Conservation (phyloP, 2,113 vertebrate genomes). For the Hystrix brachyura region DNA sequence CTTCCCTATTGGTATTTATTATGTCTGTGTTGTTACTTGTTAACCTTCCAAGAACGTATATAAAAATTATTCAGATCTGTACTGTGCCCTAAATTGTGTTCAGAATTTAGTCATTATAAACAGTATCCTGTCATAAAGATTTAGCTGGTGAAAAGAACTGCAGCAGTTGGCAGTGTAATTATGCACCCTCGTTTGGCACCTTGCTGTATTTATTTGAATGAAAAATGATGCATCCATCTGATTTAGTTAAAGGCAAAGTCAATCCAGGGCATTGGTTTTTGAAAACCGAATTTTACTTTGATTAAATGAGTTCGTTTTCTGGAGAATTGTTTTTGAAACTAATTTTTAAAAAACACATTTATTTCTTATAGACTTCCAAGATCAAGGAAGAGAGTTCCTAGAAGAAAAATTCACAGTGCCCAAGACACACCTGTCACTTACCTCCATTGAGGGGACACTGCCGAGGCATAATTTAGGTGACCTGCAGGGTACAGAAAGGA, state of each 20-base stretch:
- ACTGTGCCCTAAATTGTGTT: constrained; percentile 42
- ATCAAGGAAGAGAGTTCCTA: constrained; percentile 28
- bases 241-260: constrained; percentile 66
- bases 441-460: neutral
- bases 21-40: neutral
- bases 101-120: constrained; percentile 48
- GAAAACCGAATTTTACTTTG: constrained; percentile 60
- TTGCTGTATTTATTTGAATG: constrained; percentile 64
- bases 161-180: constrained; percentile 57
- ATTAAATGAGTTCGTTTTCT: constrained; percentile 50
- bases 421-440: neutral
- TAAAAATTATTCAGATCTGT: constrained; percentile 34
- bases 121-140: constrained; percentile 50
- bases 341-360: constrained; percentile 6
- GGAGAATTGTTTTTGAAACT: constrained; percentile 61
- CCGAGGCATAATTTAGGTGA: constrained; percentile 13
- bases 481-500: constrained; percentile 17
- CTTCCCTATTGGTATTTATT: constrained; percentile 47
- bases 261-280: constrained; percentile 58
- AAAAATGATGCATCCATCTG: constrained; percentile 53
- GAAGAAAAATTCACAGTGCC: constrained; percentile 43
- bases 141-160: constrained; percentile 44
- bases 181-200: constrained; percentile 54
- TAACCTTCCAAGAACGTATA: neutral
- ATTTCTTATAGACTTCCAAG: constrained; percentile 47